Evolutionary conservation across 2,888 invertebrate species (phyloP).

Genomic region (Atrina japonica): DNA sequence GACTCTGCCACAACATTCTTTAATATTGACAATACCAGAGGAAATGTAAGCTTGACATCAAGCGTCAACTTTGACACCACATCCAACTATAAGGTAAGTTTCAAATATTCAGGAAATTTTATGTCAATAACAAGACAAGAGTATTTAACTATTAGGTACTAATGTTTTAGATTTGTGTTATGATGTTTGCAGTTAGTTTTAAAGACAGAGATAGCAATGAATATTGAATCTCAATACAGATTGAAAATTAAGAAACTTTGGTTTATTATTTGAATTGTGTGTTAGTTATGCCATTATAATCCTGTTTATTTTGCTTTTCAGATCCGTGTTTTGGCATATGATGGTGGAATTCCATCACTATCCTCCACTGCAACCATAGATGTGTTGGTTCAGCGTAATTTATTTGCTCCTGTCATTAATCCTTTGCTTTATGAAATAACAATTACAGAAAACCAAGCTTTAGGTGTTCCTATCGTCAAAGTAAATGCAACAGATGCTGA

Average conservation of each 20-base stretch:
- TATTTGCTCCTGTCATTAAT: conserved; percentile 56
- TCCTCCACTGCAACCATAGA: conserved; percentile 65
- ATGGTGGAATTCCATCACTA: conserved; percentile 69
- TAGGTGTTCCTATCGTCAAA: conserved; percentile 59
- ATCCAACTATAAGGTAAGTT: conserved; percentile 55
- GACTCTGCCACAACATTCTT: conserved; percentile 69
- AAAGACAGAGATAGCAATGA: too few species aligned
- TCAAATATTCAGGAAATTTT: too few species aligned
- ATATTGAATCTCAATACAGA: too few species aligned
- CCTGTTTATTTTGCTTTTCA: too few species aligned
- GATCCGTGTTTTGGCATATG: conserved; percentile 69
- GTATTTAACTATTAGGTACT: too few species aligned
- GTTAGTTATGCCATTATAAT: too few species aligned
- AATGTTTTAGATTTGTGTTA: too few species aligned
- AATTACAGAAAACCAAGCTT: conserved; percentile 66
- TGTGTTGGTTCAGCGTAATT: conserved; percentile 63
- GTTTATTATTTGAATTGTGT: too few species aligned
- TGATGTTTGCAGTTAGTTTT: too few species aligned
- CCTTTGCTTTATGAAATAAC: conserved; percentile 54
- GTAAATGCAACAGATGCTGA: conserved; percentile 69
- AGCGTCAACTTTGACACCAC: conserved; percentile 53
- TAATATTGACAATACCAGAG: conserved; percentile 61
- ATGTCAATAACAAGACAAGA: too few species aligned
- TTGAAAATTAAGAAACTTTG: too few species aligned
- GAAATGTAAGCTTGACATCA: conserved; percentile 59